Evolutionary conservation across 2,113 vertebrate genomes (phyloP).

Genomic region (Brachyhypopomus gauderio): DNA sequence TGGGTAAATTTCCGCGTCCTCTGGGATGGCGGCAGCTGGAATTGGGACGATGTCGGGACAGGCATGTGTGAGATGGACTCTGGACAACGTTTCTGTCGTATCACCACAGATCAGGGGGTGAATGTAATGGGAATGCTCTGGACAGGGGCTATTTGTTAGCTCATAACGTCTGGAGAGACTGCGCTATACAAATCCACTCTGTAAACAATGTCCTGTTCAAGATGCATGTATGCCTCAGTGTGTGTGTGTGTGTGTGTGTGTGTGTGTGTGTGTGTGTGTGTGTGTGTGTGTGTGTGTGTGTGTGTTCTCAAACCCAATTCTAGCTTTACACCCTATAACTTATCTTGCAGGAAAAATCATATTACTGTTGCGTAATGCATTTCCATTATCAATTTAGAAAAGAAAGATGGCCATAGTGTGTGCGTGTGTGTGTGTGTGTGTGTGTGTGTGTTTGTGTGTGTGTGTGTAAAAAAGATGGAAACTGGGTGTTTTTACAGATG

Average conservation of each 20-base stretch:
- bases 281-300: background rate
- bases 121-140: background rate
- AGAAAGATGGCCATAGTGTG: conserved; percentile 21
- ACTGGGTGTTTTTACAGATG: conserved; percentile 57
- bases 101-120: background rate
- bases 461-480: background rate
- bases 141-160: background rate
- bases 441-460: background rate
- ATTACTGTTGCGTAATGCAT: conserved; percentile 37
- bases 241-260: background rate
- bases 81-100: background rate
- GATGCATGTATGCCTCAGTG: background rate
- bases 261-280: background rate
- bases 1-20: background rate
- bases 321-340: conserved; percentile 49
- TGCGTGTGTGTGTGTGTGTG: background rate
- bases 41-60: background rate
- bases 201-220: background rate
- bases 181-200: background rate
- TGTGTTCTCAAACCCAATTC: background rate
- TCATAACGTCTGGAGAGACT: background rate
- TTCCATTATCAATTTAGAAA: conserved; percentile 68
- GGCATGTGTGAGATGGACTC: background rate
- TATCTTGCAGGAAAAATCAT: conserved; percentile 62
- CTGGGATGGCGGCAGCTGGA: background rate